A percentile compares a stretch with the other conserved stretches of the same genome.
Conservation (phyloP, 37 sponge, comb jelly and placozoan species). For the Geodia barretti region DNA sequence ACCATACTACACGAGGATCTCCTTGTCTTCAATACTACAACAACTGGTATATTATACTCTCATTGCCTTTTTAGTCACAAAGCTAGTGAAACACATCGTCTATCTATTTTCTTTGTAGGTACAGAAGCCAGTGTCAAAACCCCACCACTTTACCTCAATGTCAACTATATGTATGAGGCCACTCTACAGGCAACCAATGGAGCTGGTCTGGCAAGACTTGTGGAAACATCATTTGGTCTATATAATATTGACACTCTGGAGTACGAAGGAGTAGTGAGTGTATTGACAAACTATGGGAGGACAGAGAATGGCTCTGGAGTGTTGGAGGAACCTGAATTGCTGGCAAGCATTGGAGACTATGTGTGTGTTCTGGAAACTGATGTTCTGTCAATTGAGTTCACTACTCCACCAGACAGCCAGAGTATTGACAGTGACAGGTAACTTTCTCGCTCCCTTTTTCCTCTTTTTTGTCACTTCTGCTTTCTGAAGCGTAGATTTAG, state of each 20-base stretch:
- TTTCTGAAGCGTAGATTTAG: too few species aligned
- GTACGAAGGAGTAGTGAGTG: slow-evolving; percentile 14
- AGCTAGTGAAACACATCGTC: too few species aligned
- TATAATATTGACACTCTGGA: slow-evolving; percentile 39
- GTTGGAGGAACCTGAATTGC: background rate
- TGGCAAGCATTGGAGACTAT: background rate
- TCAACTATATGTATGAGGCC: slow-evolving; percentile 19
- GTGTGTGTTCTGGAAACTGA: slow-evolving; percentile 59
- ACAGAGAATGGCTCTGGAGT: background rate
- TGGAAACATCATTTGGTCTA: slow-evolving; percentile 14
- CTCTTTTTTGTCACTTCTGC: too few species aligned
- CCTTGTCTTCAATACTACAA: too few species aligned
- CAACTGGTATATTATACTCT: too few species aligned
- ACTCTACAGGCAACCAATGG: slow-evolving; percentile 51
- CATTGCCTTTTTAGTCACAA: too few species aligned
- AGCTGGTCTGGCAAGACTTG: slow-evolving; percentile 44
- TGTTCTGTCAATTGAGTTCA: slow-evolving; percentile 26
- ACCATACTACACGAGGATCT: too few species aligned
- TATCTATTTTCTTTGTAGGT: too few species aligned
- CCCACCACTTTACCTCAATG: background rate
- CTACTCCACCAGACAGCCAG: slow-evolving; percentile 22
- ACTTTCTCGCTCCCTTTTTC: too few species aligned
- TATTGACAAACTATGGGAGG: slow-evolving; percentile 47
- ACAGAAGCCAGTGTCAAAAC: background rate
- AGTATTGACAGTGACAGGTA: background rate